Conservation (phyloP, 1,140 invertebrate genomes). For the Drosophila aff. region DNA sequence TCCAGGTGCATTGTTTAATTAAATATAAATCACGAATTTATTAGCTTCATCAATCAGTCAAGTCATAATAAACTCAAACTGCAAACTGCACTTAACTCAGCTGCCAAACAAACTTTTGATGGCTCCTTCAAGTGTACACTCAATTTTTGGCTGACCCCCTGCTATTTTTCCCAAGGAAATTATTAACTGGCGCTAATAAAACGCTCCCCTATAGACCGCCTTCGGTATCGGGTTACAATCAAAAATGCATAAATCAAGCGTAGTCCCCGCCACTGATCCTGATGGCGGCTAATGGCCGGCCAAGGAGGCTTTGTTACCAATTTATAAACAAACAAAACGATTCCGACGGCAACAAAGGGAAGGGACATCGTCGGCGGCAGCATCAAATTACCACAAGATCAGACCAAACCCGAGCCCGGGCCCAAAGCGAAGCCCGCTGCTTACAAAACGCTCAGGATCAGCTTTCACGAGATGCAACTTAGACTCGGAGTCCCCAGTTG, state of each 20-base stretch:
- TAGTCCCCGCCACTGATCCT: slow-evolving; percentile 42
- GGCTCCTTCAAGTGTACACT: slow-evolving; percentile 1
- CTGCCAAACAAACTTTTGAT: background rate
- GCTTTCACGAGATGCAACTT: slow-evolving; percentile 78
- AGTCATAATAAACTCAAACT: slow-evolving; percentile 1
- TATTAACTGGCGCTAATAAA: slow-evolving; percentile 59
- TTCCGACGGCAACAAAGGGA: slow-evolving; percentile 54
- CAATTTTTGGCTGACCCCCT: background rate
- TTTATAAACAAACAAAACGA: slow-evolving; percentile 72
- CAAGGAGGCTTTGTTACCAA: slow-evolving; percentile 58
- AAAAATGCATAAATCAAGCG: slow-evolving; percentile 71
- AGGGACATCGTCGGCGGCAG: slow-evolving; percentile 37
- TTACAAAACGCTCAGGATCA: slow-evolving; percentile 80
- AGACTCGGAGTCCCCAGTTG: slow-evolving; percentile 76
- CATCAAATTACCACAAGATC: slow-evolving; percentile 73
- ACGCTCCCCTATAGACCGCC: slow-evolving; percentile 1
- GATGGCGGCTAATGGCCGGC: slow-evolving; percentile 52
- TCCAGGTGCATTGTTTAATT: background rate
- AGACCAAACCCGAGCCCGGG: slow-evolving; percentile 19
- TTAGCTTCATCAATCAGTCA: slow-evolving; percentile 5
- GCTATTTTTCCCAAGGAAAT: slow-evolving; percentile 32
- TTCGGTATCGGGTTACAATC: slow-evolving; percentile 52
- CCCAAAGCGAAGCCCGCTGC: slow-evolving; percentile 33
- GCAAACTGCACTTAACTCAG: slow-evolving; percentile 3
- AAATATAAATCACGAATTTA: background rate